phyloP scores from a whole-genome alignment of 2,113 vertebrate genomes.

The Cynocephalus volans region DNA sequence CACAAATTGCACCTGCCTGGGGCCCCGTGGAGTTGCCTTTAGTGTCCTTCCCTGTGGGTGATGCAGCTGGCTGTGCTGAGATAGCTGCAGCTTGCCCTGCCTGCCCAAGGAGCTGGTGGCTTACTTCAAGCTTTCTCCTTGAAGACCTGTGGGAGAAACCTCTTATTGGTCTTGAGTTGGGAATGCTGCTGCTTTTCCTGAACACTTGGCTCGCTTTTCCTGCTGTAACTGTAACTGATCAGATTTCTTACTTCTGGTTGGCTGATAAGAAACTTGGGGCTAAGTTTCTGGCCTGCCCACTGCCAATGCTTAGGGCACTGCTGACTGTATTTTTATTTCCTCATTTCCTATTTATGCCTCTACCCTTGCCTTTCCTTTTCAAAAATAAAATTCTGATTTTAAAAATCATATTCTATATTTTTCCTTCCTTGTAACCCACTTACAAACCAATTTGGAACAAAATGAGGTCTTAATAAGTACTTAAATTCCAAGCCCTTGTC shows the following conservation, averaged over 20 bases:
- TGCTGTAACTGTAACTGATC: background rate
- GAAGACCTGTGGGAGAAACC: background rate
- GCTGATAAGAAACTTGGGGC: constrained; percentile 1
- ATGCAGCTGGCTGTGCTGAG: background rate
- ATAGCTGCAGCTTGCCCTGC: background rate
- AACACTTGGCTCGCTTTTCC: background rate
- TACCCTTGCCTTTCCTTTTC: background rate
- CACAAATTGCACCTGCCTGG: rapidly evolving
- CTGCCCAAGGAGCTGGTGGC: background rate
- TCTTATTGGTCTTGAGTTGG: background rate
- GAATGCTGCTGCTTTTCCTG: background rate
- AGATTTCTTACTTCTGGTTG: constrained; percentile 25
- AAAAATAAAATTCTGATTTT: constrained; percentile 15
- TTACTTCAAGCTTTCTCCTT: background rate
- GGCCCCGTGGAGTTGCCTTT: background rate
- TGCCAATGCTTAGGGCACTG: background rate
- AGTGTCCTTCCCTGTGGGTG: background rate
- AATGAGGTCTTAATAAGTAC: background rate
- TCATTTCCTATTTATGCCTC: background rate
- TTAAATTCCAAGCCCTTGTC: background rate
- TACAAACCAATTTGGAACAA: constrained; percentile 22
- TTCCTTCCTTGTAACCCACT: background rate
- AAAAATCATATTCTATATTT: background rate
- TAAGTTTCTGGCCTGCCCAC: background rate
- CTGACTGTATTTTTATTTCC: background rate